Percentiles rank a stretch among this genome's conserved stretches.
Conservation (phyloP, 92 coral and sea anemone genomes). For the Scolanthus callimorphus region DNA sequence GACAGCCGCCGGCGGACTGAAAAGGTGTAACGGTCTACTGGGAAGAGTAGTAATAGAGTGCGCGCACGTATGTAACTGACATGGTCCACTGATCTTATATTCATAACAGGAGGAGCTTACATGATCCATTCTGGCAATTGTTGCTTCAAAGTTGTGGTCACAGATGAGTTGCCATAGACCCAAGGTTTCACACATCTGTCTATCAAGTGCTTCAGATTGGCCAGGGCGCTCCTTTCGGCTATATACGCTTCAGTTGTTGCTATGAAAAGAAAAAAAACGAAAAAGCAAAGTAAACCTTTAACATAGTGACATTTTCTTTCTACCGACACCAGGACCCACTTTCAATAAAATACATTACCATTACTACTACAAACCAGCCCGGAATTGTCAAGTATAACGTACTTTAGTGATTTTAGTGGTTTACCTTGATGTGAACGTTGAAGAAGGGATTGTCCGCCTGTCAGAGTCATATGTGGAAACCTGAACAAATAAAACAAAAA, state of each 20-base stretch:
- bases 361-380: no score
- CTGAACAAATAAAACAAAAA: constrained; percentile 5
- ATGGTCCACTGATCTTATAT: no score
- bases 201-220: constrained; percentile 61
- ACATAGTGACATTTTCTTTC: no score
- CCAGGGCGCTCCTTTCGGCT: constrained; percentile 66
- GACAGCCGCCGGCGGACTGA: no score
- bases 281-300: no score
- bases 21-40: no score
- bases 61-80: no score
- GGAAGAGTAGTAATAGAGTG: no score
- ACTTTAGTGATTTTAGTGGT: no score
- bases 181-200: constrained; percentile 78
- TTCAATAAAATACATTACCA: no score
- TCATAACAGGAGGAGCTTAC: constrained; percentile 53
- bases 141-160: constrained; percentile 74
- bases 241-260: constrained; percentile 45
- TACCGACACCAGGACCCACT: no score
- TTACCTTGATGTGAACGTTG: constrained; percentile 80
- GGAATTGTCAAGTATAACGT: no score
- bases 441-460: constrained; percentile 57
- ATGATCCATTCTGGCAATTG: constrained; percentile 64
- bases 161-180: constrained; percentile 84
- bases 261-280: neutral
- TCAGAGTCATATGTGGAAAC: constrained; percentile 56